phyloP scores from a whole-genome alignment of 1,140 invertebrate species.

The Hypothenemus hampei region DNA sequence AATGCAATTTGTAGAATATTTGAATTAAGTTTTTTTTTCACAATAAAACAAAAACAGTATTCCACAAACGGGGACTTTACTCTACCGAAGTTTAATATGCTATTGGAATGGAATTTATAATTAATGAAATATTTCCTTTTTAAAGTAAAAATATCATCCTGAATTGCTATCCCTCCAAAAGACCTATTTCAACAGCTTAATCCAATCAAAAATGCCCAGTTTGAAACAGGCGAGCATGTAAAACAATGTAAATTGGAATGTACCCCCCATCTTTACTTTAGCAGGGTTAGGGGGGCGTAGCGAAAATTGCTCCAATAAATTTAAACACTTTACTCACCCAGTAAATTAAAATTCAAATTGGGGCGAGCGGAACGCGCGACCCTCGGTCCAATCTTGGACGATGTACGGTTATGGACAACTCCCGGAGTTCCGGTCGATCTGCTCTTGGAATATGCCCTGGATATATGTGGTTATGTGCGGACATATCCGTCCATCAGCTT shows the following conservation, averaged over 20 bases:
- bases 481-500: constrained; percentile 47
- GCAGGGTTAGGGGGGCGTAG: no score
- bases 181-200: constrained; percentile 23
- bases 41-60: no score
- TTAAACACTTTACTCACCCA: constrained; percentile 40
- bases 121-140: no score
- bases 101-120: no score
- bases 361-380: constrained; percentile 28
- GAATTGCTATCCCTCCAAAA: no score
- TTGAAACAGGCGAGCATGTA: constrained; percentile 22
- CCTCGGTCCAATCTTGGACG: constrained; percentile 42
- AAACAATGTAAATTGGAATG: constrained; percentile 28
- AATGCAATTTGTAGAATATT: no score
- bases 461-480: constrained; percentile 46
- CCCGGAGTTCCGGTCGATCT: constrained; percentile 42
- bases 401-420: constrained; percentile 41
- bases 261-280: no score
- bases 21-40: no score
- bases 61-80: no score
- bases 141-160: no score
- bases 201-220: constrained; percentile 29
- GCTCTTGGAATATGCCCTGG: constrained; percentile 21
- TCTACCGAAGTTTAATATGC: no score
- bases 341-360: constrained; percentile 48
- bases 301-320: constrained; percentile 38